These are phyloP conservation scores for Delichon dasypus DNA, from an alignment of 2,797 vertebrate species.

Conservation along the genomic window DNA sequence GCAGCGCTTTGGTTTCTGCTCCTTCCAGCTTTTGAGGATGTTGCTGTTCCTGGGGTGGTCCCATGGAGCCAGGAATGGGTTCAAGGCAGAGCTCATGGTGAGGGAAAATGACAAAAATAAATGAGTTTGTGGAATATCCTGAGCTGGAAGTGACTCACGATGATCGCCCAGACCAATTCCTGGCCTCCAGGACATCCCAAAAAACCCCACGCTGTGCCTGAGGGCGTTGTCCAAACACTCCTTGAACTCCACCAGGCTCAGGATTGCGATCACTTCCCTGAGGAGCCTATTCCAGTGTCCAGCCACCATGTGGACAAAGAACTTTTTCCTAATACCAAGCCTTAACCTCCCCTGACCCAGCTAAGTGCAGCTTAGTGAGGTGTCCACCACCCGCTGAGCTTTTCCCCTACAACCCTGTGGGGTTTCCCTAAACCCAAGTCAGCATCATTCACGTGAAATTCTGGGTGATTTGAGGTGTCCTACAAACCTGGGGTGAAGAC, in stretches of 20 bases:
- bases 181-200: not conserved
- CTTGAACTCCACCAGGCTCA: not conserved
- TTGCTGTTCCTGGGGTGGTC: fast-evolving
- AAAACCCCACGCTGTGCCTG: not conserved
- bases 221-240: not conserved
- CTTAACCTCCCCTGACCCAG: not conserved
- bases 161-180: not conserved
- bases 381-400: not conserved
- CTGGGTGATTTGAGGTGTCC: not conserved
- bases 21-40: not conserved
- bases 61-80: not conserved
- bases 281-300: not conserved
- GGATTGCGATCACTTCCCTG: not conserved
- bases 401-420: not conserved
- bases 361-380: not conserved
- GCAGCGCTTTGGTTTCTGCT: not conserved
- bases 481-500: not conserved
- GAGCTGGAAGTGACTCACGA: fast-evolving
- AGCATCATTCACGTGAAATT: fast-evolving
- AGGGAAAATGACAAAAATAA: not conserved
- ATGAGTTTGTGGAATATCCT: not conserved
- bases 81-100: not conserved
- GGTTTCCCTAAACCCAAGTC: not conserved
- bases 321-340: fast-evolving
- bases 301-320: not conserved